phyloP scores from a whole-genome alignment of 2,797 vertebrate genomes.

The Clarias platycephalus region DNA sequence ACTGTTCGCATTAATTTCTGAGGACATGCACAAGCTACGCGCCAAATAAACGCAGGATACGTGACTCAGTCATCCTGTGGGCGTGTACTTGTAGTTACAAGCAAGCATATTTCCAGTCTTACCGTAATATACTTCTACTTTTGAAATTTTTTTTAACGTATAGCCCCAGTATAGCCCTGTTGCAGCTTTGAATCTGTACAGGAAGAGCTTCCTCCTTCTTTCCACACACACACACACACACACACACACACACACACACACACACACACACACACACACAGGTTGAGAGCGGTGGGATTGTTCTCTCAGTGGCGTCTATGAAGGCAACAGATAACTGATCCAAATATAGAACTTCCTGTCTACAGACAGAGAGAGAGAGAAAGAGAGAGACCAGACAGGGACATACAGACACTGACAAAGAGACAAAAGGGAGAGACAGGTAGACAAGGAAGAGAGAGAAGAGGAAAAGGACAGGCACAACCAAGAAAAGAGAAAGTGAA shows the following conservation, averaged over 20 bases:
- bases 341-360: conserved; percentile 21
- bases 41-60: no score
- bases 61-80: no score
- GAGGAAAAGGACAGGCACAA: conserved; percentile 46
- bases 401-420: background rate
- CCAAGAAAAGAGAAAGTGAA: conserved; percentile 56
- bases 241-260: background rate
- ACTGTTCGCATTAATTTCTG: no score
- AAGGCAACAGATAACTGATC: conserved; percentile 43
- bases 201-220: conserved; percentile 16
- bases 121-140: background rate
- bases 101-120: no score
- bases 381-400: background rate
- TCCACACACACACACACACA: background rate
- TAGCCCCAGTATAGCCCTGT: background rate
- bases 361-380: background rate
- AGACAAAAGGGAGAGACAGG: background rate
- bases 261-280: conserved; percentile 17
- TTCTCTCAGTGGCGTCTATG: conserved; percentile 31
- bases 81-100: no score
- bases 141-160: no score
- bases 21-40: no score
- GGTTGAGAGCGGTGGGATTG: conserved; percentile 36
- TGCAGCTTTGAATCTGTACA: conserved; percentile 9
- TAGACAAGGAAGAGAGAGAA: background rate